These are phyloP conservation scores for Hypomecis atomaria DNA, from an alignment of 2,888 invertebrate species.

Conservation along the genomic window DNA sequence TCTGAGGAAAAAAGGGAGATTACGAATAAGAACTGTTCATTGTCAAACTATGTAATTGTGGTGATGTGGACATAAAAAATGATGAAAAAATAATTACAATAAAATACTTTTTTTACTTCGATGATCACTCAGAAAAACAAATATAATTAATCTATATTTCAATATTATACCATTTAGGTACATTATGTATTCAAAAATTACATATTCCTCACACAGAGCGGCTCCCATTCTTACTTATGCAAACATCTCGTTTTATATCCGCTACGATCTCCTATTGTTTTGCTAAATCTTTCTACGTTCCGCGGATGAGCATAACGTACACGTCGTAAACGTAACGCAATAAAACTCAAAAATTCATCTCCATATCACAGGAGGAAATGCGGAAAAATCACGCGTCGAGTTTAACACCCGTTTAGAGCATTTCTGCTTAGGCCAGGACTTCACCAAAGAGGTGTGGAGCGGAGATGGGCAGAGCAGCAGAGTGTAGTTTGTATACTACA, in stretches of 20 bases:
- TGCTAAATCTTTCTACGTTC: conserved; percentile 31
- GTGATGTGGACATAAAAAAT: too few species aligned
- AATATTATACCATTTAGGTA: too few species aligned
- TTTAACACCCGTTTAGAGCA: conserved; percentile 50
- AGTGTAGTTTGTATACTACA: too few species aligned
- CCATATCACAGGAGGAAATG: conserved; percentile 43
- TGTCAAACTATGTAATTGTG: too few species aligned
- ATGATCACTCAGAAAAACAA: too few species aligned
- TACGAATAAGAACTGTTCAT: too few species aligned
- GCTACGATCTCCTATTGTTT: conserved; percentile 28
- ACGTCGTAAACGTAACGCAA: conserved; percentile 34
- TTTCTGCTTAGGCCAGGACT: conserved; percentile 32
- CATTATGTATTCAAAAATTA: neutral
- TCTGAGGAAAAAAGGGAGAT: too few species aligned
- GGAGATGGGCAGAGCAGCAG: too few species aligned
- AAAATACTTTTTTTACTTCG: too few species aligned
- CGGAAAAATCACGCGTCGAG: conserved; percentile 46
- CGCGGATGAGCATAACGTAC: conserved; percentile 27
- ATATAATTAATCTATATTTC: too few species aligned
- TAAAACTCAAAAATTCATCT: conserved; percentile 58
- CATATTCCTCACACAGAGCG: conserved; percentile 9
- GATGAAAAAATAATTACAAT: too few species aligned
- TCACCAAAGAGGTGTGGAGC: too few species aligned
- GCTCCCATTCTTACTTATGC: conserved; percentile 22
- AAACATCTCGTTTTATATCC: conserved; percentile 32